Base-by-base conservation (phyloP, 1,140 invertebrate genomes). In the Dermatophagoides farinae region DNA sequence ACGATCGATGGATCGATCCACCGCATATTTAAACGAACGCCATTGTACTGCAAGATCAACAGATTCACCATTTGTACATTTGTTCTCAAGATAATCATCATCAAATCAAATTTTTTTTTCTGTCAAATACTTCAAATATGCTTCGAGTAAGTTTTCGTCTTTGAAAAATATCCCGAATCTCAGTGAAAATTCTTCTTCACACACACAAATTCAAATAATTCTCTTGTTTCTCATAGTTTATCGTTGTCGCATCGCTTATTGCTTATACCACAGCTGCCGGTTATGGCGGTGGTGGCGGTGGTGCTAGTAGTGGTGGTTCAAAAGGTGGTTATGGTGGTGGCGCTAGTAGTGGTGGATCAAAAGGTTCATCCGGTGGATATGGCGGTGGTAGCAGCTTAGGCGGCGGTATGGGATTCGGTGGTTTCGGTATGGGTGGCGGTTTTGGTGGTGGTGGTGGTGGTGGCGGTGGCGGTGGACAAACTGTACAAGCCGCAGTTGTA, bases 241-340 rank as follows among this genome's bases (percentile, higher is more conserved):
- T 47, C 9, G 46, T 47, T 23, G 46, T 47, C 46, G n/a, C 46
- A 20, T 18, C 46, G 6, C 9, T 47, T 2, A 9, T 47, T 9
- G 53, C 20, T 5, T 20, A 25, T 38, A 5, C 12, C 20, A 37
- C n/a, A 6, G 53, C 20, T 37, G 38, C 6, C 60, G 44, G 44
- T 25, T 12, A 31, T 38, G 53, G 53, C 8, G 53, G 53, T 16
- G 53, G 53, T 25, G 23, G 25, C 8, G 9, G 18, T n/a, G 9
- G 23, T 37, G 9, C 12, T 41, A 16, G 39, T 37, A 22, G 39
- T 8, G 23, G 18, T 8, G 8, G n/a, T 51, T n/a, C 49, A 8
- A 12, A 10, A 25, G 52, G 52, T 54, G 52, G 52, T 58, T 10
- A 57, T 53, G 57, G 57, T 37, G 41, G 57, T 57, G 40, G 43